A percentile compares a stretch with the other conserved stretches of the same genome.
phyloP scores from a whole-genome alignment of 2,888 invertebrate species.

The Lagria hirta region DNA sequence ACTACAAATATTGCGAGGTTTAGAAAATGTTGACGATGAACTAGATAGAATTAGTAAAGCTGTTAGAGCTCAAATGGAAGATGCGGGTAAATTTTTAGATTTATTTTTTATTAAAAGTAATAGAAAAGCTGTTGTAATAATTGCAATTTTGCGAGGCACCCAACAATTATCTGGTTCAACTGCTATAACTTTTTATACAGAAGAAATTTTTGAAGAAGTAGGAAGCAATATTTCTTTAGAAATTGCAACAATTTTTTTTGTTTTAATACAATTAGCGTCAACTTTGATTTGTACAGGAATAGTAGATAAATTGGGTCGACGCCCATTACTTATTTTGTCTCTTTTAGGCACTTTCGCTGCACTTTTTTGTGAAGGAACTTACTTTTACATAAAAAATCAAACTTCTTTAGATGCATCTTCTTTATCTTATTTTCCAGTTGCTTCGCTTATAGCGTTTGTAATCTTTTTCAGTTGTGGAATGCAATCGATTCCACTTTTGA shows the following conservation, averaged over 20 bases:
- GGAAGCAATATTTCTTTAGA: no score
- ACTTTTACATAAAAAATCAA: slow-evolving; percentile 52
- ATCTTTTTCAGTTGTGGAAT: slow-evolving; percentile 56
- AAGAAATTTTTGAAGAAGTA: slow-evolving; percentile 55
- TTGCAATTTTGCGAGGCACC: slow-evolving; percentile 59
- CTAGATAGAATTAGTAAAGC: slow-evolving; percentile 42
- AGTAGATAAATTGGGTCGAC: slow-evolving; percentile 59
- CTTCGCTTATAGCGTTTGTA: slow-evolving; percentile 53
- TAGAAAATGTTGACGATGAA: slow-evolving; percentile 55
- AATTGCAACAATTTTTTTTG: no score
- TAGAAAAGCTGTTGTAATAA: slow-evolving; percentile 65
- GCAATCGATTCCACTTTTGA: slow-evolving; percentile 56
- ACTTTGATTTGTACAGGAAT: slow-evolving; percentile 57
- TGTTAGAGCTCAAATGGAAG: slow-evolving; percentile 52
- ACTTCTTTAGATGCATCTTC: slow-evolving; percentile 43
- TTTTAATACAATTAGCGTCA: slow-evolving; percentile 59
- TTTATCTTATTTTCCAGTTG: slow-evolving; percentile 52
- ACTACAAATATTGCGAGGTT: slow-evolving; percentile 56
- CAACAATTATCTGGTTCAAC: slow-evolving; percentile 62
- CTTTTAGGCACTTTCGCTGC: slow-evolving; percentile 51
- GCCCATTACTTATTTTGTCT: slow-evolving; percentile 56
- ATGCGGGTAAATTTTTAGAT: slow-evolving; percentile 59
- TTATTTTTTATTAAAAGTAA: slow-evolving; percentile 60
- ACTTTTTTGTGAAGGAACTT: slow-evolving; percentile 49
- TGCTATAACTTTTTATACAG: slow-evolving; percentile 62